These are phyloP conservation scores for Phalanger gymnotis DNA, from an alignment of 2,797 vertebrate species.

Conservation along the genomic window DNA sequence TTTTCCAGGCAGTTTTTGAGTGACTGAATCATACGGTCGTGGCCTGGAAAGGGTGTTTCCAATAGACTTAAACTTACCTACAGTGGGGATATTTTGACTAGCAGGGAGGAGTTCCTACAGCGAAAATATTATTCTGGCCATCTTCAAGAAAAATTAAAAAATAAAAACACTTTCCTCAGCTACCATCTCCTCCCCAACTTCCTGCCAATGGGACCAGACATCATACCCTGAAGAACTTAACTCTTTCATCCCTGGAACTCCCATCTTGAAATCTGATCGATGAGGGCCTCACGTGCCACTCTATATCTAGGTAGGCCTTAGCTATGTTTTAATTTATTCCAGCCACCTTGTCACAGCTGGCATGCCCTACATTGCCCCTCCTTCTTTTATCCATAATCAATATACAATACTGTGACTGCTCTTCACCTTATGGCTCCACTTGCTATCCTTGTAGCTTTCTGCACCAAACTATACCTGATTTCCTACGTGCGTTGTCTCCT, in stretches of 20 bases:
- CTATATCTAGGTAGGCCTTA: neutral
- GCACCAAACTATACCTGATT: neutral
- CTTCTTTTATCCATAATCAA: neutral
- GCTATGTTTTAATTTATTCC: neutral
- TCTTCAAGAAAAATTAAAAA: neutral
- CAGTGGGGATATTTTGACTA: neutral
- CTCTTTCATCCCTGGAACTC: neutral
- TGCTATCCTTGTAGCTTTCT: neutral
- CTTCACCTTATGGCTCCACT: neutral
- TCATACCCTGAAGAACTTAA: neutral
- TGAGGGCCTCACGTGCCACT: neutral
- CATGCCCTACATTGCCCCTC: neutral
- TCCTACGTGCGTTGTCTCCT: neutral
- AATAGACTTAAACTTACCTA: neutral
- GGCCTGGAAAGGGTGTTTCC: neutral
- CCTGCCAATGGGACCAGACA: neutral
- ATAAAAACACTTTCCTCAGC: neutral
- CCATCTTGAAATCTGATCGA: neutral
- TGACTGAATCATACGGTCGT: neutral
- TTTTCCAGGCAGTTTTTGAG: neutral
- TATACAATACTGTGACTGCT: neutral
- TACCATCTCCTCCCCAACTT: neutral
- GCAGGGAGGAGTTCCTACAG: neutral
- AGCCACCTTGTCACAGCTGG: neutral
- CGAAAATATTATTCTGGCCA: neutral